Evolutionary conservation across 2,888 invertebrate species (phyloP).

Genomic region (Hyalella azteca): DNA sequence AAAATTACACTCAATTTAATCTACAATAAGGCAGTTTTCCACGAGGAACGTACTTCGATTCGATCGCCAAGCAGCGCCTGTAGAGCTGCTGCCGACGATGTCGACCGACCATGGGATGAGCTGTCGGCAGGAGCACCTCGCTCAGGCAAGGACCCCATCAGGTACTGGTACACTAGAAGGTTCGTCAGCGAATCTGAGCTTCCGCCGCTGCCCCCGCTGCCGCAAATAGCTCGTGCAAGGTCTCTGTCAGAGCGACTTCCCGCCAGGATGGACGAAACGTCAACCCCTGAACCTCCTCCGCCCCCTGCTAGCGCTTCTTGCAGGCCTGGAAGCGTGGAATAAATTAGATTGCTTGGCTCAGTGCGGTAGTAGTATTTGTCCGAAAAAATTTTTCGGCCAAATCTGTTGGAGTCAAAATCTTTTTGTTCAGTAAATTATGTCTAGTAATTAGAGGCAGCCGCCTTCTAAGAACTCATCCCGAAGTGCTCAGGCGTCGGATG

Average conservation of each 20-base stretch:
- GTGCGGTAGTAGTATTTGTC: too few relatives aligned
- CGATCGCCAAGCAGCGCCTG: conserved; percentile 44
- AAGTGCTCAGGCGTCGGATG: too few relatives aligned
- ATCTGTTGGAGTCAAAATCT: too few relatives aligned
- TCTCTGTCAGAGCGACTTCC: background rate
- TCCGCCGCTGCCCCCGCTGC: conserved; percentile 40
- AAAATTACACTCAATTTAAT: too few relatives aligned
- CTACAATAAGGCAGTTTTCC: too few relatives aligned
- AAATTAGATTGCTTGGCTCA: too few relatives aligned
- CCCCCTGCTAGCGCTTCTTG: conserved; percentile 15
- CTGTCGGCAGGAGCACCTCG: conserved; percentile 31
- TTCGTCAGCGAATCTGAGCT: conserved; percentile 54
- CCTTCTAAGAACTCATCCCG: too few relatives aligned
- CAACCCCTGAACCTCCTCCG: background rate
- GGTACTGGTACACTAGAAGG: conserved; percentile 58
- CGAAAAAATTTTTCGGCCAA: too few relatives aligned
- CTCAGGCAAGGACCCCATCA: conserved; percentile 51
- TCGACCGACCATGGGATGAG: background rate
- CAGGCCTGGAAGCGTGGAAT: background rate
- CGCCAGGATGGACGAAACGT: background rate
- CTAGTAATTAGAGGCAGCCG: too few relatives aligned
- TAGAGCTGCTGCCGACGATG: conserved; percentile 43
- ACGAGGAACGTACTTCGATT: background rate
- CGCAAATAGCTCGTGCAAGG: conserved; percentile 12
- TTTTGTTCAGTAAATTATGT: too few relatives aligned